Conservation (phyloP, 2,888 invertebrate species). For the Anthoptus insignis region DNA sequence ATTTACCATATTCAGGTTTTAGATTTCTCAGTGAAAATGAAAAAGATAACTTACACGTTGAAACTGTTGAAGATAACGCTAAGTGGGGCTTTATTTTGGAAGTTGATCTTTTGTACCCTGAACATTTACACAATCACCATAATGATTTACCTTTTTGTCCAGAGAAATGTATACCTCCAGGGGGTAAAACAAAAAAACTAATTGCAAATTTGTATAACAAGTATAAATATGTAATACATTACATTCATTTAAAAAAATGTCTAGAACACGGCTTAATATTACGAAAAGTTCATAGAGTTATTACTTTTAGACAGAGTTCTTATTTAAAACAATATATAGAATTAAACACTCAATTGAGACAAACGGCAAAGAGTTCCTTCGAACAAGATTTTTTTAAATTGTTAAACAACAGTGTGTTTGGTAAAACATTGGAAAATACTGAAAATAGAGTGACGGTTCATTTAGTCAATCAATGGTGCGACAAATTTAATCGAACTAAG, state of each 20-base stretch:
- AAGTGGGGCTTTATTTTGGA: too few species aligned
- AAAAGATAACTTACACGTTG: too few species aligned
- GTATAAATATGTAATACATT: neutral
- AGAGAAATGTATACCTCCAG: neutral
- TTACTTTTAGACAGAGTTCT: neutral
- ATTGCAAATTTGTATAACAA: neutral
- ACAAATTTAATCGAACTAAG: neutral
- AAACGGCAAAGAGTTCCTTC: too few species aligned
- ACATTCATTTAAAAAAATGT: too few species aligned
- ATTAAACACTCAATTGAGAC: too few species aligned
- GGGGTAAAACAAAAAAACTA: neutral
- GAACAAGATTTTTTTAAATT: too few species aligned
- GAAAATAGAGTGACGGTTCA: slow-evolving; percentile 3
- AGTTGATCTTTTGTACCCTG: too few species aligned
- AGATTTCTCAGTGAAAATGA: too few species aligned
- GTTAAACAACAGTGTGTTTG: neutral
- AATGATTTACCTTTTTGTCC: too few species aligned
- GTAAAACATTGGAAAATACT: neutral
- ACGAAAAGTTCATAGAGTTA: neutral
- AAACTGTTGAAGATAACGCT: too few species aligned
- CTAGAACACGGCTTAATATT: neutral
- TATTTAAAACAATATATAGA: neutral
- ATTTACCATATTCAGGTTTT: too few species aligned
- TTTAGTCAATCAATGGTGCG: neutral
- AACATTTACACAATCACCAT: too few species aligned